Evolutionary conservation across 2,797 vertebrate species (phyloP).

Genomic region (Melanogrammus aeglefinus): DNA sequence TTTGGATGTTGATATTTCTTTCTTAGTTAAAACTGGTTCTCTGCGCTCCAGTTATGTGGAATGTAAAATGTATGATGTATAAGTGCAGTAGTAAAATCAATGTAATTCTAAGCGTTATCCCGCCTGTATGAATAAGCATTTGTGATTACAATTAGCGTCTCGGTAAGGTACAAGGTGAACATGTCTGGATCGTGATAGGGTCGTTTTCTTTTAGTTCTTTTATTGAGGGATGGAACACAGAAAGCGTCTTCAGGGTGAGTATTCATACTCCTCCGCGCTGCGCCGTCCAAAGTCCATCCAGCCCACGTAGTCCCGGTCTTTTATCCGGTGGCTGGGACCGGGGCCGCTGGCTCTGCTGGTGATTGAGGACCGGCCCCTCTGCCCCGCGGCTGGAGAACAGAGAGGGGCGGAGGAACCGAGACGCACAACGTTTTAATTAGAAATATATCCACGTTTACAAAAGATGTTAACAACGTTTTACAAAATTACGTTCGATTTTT

Average conservation of each 20-base stretch:
- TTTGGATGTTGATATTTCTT: neutral
- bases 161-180: conserved; percentile 51
- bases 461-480: neutral
- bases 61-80: neutral
- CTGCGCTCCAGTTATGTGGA: neutral
- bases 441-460: neutral
- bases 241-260: conserved; percentile 76
- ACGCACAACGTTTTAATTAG: neutral
- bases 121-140: conserved; percentile 2
- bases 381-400: conserved; percentile 44
- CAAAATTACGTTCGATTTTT: too few species aligned
- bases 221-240: conserved; percentile 12
- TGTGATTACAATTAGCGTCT: conserved; percentile 19
- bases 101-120: neutral
- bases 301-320: conserved; percentile 93
- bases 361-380: conserved; percentile 69
- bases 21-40: neutral
- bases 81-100: neutral
- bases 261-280: conserved; percentile 91
- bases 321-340: conserved; percentile 86
- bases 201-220: conserved; percentile 19
- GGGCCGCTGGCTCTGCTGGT: conserved; percentile 78
- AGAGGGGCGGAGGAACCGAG: neutral
- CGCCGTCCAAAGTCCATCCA: conserved; percentile 99
- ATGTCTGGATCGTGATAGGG: conserved; percentile 24